Evolutionary conservation across 2,113 vertebrate species (phyloP), one percentile per base, ranked within the genome.

Genomic region (Hippocampus zosterae): DNA sequence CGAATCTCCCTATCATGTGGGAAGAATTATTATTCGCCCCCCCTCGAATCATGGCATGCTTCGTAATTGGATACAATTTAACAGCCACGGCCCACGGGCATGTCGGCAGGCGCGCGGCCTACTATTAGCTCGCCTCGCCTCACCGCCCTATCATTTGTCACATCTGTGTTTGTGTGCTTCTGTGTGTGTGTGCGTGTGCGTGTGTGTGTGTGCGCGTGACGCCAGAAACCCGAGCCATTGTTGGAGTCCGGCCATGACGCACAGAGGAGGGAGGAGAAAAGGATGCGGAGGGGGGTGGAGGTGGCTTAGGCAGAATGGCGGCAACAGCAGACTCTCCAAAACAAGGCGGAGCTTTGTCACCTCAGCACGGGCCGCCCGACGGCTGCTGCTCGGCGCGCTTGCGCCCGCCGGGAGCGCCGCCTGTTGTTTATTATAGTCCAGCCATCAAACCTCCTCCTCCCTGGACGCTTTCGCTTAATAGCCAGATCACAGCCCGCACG

Each of bases 61-160:
- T 84, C 80, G 84, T 91, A 91, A 91, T 92, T 92, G 88, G 90
- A 92, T 89, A 90, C 90, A 89, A 90, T 92, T 92, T 91, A 92
- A 91, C 90, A 90, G 87, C 86, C 77, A 83, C 83, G 84, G 89
- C 90, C 89, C 87, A 85, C 87, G 84, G 90, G 87, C 88, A 88
- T 79, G 86, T 88, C 83, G 84, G 82, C 83, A 81, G 81, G 82
- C 89, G 74, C 82, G 19, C 84, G 84, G 88, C 81, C 89, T 85
- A 77, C 89, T 86, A 88, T 89, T 85, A 90, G 84, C 87, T 55
- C 21, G 52, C 52, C 52, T 86, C 78, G 81, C 81, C 81, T 85
- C 82, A 78, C 84, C 81, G 78, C 77, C 82, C 79, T 87, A 87
- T 89, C 87, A 87, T 85, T 85, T 85, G 84, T 87, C 85, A 84